Evolutionary conservation across 2,888 invertebrate genomes (phyloP).

Genomic region (Philonicus albiceps): DNA sequence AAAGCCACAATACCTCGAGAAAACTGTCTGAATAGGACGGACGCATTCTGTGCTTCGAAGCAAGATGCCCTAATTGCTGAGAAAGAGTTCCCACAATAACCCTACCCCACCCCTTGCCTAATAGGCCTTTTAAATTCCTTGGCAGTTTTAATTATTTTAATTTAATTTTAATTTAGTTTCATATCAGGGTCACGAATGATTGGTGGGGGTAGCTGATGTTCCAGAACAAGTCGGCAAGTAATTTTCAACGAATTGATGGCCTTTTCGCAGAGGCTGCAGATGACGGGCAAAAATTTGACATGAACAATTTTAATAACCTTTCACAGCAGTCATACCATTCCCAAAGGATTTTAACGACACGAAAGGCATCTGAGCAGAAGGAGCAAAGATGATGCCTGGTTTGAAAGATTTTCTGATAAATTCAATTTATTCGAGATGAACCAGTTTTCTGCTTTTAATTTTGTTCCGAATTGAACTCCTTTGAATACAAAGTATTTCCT

Average conservation of each 20-base stretch:
- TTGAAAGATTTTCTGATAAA: background rate
- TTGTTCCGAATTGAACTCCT: background rate
- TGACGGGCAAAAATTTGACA: background rate
- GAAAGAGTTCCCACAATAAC: background rate
- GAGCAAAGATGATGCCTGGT: background rate
- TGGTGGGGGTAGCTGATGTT: background rate
- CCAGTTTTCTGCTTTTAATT: background rate
- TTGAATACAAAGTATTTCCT: background rate
- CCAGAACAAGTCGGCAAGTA: background rate
- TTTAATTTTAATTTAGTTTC: background rate
- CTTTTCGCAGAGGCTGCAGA: background rate
- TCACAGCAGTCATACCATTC: background rate
- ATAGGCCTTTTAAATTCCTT: background rate
- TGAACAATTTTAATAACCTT: background rate
- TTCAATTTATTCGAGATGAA: background rate
- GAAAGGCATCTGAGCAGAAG: background rate
- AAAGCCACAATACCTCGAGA: background rate
- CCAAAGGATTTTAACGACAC: background rate
- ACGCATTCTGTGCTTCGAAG: background rate
- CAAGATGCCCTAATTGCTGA: background rate
- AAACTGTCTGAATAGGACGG: background rate
- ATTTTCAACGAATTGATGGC: conserved; percentile 7
- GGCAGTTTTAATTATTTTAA: background rate
- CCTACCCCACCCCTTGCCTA: background rate
- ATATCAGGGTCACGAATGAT: background rate